These are phyloP conservation scores for Gadopsis bispinosus DNA, from an alignment of 2,797 vertebrate genomes.

Conservation along the genomic window DNA sequence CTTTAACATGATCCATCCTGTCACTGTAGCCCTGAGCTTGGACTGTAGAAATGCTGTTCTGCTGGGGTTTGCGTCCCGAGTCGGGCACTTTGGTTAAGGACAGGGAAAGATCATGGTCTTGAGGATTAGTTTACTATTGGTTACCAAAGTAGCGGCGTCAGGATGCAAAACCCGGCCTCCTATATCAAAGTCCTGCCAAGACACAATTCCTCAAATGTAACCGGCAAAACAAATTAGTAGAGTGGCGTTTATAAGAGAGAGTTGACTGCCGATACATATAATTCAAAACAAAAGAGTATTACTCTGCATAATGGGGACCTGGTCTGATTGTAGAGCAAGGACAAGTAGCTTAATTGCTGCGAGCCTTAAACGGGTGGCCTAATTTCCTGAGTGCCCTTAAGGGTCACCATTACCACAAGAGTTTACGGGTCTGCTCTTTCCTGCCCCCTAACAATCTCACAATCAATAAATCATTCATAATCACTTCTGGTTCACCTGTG, in stretches of 20 bases:
- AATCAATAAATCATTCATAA: conserved; percentile 64
- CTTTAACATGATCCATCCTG: no score
- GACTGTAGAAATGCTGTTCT: no score
- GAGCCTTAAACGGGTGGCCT: conserved; percentile 35
- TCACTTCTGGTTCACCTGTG: conserved; percentile 37
- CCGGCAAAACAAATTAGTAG: neutral
- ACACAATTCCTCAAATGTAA: neutral
- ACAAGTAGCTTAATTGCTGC: conserved; percentile 49
- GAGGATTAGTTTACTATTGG: no score
- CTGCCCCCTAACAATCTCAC: conserved; percentile 33
- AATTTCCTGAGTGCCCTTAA: conserved; percentile 60
- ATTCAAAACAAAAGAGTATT: neutral
- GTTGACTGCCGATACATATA: neutral
- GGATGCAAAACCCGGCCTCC: neutral
- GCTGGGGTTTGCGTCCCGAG: no score
- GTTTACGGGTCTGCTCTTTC: conserved; percentile 48
- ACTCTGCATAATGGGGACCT: conserved; percentile 10
- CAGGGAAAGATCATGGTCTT: no score
- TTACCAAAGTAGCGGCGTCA: neutral
- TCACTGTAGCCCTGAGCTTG: no score
- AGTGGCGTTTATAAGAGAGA: neutral
- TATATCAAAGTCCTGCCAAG: neutral
- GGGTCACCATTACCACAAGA: conserved; percentile 43
- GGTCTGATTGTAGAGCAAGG: conserved; percentile 57
- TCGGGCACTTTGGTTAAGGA: no score